Base-by-base conservation (phyloP, 2,888 invertebrate species). In the Cryptus viduatorius region DNA sequence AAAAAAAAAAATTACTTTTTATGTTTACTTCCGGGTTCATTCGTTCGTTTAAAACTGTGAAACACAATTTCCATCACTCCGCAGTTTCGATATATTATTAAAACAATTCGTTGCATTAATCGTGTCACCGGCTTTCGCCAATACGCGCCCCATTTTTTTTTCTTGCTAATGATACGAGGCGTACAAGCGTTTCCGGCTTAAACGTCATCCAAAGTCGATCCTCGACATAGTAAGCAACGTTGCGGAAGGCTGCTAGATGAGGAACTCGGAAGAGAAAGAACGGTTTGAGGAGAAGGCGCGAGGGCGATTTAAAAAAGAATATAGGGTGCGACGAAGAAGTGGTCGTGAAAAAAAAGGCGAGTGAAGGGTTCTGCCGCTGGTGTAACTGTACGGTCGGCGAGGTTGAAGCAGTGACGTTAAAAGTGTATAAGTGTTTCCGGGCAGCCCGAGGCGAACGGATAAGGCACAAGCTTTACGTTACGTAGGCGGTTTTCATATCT, bases 381-480 rank as follows among this genome's bases (percentile, higher is more conserved):
- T 75, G 67, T 61, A 83, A 72, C 67, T 64, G 16, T 56, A 29
- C 64, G 46, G 59, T 42, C 16, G 69, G 68, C 56, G 72, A 37
- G 67, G 16, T 29, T 10, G 65, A 46, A 48, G 67, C 64, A 77
- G 73, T 80, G 64, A 69, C 65, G 82, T 56, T 75, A 53, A 82
- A 79, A 79, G 79, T 76, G 84, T 84, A 71, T 79, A 84, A 82
- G 84, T 84, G 86, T 84, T 78, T 82, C 80, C 82, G 72, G 78
- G 79, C 75, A 71, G 78, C 86, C 80, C 75, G 69, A 80, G 84
- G 86, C 84, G 80, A 84, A 8, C 84, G 84, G 84, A 86, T 86
- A 86, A 84, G 78, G 82, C 80, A 75, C 84, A 59, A 84, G 82
- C 82, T 79, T 71, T 12, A 50, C 79, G 69, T 56, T 69, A 65